Base-by-base conservation (phyloP, 2,113 vertebrate genomes). In the Ailuropoda melanoleuca region DNA sequence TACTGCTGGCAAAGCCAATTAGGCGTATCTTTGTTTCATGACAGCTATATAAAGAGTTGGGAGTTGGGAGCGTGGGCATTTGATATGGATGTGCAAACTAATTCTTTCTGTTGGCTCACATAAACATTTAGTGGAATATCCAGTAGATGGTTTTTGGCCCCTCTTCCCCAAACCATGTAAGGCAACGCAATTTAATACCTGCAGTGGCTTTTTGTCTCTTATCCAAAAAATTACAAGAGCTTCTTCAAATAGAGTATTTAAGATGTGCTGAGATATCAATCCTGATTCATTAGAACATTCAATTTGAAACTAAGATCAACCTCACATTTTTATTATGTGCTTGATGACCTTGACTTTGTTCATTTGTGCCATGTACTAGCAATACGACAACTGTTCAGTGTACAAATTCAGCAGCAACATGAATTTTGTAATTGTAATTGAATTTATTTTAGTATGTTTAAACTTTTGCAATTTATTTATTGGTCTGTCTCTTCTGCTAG, bases 41-140 rank as follows among this genome's bases (percentile, higher is more conserved):
- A 95, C 96, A 98, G 97, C 97, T 98, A 97, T 98, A 97, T 98
- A 97, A 98, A 97, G 98, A 96, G 96, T 62, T 58, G 75, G 48
- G 68, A 96, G 70, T 74, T 78, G 68, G 93, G 90, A 95, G 87
- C 46, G 64, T 96, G 93, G 92, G 84, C 94, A 97, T 97, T 96
- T 96, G 96, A 98, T 98, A 97, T 18, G 97, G 90, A 98, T 90
- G 81, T 96, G 77, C 95, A 98, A 97, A 93, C 95, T 92, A 90
- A 97, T 97, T 96, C 97, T 97, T 91, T 95, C 94, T 93, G 88
- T 97, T 97, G 97, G 97, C 72, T 97, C 84, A 50, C 46, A 96
- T 81, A 91, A 96, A 97, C 81, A 96, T 92, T 96, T 92, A 94
- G 89, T 86, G n/a, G 70, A 90, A 93, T 97, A 97, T 97, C 97